Conservation (phyloP, 2,888 invertebrate genomes). For the Drosophila antonietae region DNA sequence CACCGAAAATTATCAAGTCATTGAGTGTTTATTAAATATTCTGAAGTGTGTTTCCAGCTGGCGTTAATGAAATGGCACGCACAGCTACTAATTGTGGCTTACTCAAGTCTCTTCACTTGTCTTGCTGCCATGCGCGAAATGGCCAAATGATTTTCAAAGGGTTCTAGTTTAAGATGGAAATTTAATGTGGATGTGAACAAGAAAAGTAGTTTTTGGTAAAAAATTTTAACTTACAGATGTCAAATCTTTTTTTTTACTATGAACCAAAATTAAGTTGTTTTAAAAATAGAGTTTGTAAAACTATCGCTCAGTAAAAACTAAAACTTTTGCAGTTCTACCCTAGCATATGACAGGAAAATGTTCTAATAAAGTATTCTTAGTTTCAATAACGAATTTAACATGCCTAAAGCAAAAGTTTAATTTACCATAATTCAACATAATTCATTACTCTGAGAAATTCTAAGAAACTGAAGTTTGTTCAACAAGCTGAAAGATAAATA, state of each 20-base stretch:
- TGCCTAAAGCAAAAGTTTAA: background rate
- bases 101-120: background rate
- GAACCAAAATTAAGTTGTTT: too few relatives aligned
- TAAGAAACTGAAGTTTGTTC: background rate
- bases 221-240: too few relatives aligned
- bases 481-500: background rate
- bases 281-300: too few relatives aligned
- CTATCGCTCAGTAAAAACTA: too few relatives aligned
- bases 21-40: conserved; percentile 76
- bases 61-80: conserved; percentile 22
- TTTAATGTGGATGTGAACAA: background rate
- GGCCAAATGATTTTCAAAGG: background rate
- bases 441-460: background rate
- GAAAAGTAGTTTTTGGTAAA: too few relatives aligned
- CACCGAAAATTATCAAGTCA: conserved; percentile 79
- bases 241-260: too few relatives aligned
- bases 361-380: background rate
- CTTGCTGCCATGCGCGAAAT: background rate
- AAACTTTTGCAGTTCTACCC: too few relatives aligned
- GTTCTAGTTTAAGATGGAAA: background rate
- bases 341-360: too few relatives aligned
- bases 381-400: background rate
- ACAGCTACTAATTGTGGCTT: conserved; percentile 13
- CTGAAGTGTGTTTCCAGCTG: conserved; percentile 32
- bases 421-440: background rate